Evolutionary conservation across 2,797 vertebrate species (phyloP).

Genomic region (Tokudaia tokunoshimensis): DNA sequence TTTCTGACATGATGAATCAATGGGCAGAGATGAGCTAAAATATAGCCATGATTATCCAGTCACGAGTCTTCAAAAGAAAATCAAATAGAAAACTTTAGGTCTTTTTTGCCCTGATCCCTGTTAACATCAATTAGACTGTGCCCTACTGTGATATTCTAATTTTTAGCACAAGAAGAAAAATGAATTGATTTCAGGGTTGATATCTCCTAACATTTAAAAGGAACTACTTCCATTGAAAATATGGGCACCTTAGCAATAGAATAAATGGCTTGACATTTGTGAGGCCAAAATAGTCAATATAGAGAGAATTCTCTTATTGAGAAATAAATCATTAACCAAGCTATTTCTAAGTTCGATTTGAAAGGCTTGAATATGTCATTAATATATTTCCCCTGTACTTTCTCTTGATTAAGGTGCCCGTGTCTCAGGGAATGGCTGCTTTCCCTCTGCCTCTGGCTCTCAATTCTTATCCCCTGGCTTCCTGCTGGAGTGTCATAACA

Average conservation of each 20-base stretch:
- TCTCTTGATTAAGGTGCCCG: conserved; percentile 69
- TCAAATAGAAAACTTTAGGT: conserved; percentile 47
- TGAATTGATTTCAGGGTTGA: conserved; percentile 90
- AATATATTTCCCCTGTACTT: conserved; percentile 69
- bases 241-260: conserved; percentile 89
- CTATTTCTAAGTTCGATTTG: conserved; percentile 87
- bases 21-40: conserved; percentile 70
- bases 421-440: background rate
- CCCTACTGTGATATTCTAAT: conserved; percentile 89
- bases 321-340: conserved; percentile 90
- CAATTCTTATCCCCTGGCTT: background rate
- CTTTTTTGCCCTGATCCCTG: conserved; percentile 78
- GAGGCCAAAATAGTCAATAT: conserved; percentile 89
- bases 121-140: conserved; percentile 89
- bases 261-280: conserved; percentile 92
- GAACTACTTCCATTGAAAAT: conserved; percentile 89
- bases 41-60: conserved; percentile 60
- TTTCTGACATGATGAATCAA: conserved; percentile 73
- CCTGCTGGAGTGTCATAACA: background rate
- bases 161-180: conserved; percentile 89
- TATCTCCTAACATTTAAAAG: conserved; percentile 90
- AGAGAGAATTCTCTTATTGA: conserved; percentile 89
- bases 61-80: conserved; percentile 74
- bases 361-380: conserved; percentile 83
- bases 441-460: background rate